These are phyloP conservation scores for Scylla paramamosain DNA, from an alignment of 1,140 invertebrate genomes.

Conservation along the genomic window DNA sequence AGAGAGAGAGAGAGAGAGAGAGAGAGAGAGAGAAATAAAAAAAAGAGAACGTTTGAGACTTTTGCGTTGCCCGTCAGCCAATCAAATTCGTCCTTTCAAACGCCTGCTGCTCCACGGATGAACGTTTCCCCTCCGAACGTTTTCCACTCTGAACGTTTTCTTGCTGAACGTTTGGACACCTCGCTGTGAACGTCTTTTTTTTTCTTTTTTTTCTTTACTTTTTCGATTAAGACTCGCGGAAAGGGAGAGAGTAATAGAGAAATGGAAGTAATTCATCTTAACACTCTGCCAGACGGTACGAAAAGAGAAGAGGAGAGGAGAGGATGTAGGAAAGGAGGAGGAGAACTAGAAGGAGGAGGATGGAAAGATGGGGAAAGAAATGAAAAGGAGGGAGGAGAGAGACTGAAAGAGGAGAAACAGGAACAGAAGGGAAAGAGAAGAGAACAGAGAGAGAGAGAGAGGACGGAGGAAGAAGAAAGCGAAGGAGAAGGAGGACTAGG, in stretches of 20 bases:
- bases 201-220: background rate
- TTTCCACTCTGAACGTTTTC: too few species aligned
- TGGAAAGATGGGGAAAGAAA: background rate
- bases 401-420: background rate
- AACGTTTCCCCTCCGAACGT: too few species aligned
- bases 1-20: background rate
- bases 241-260: background rate
- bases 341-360: background rate
- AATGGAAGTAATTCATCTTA: background rate
- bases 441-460: background rate
- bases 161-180: too few species aligned
- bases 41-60: too few species aligned
- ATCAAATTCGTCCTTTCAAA: too few species aligned
- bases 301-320: background rate
- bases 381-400: too few species aligned
- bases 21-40: too few species aligned
- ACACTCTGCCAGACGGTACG: background rate
- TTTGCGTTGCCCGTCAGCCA: too few species aligned
- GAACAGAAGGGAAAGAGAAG: background rate
- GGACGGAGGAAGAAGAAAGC: background rate
- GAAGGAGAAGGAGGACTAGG: background rate
- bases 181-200: too few species aligned
- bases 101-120: too few species aligned
- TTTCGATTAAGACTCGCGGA: background rate
- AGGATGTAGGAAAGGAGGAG: background rate